phyloP scores from a whole-genome alignment of 2,888 invertebrate species.

The Ennomos quercinarius region DNA sequence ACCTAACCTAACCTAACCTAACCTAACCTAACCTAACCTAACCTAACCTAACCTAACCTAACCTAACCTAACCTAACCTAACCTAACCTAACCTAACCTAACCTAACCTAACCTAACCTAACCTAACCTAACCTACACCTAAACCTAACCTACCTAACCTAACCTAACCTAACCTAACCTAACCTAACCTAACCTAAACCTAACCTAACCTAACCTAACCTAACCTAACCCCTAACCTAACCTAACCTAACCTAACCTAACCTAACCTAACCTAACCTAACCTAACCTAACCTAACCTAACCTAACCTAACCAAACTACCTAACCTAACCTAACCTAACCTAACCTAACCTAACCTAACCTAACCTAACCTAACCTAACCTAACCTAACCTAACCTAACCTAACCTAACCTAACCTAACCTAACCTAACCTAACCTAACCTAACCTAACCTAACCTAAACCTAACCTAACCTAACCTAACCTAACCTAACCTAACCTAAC shows the following conservation, averaged over 20 bases:
- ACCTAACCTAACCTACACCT: constrained; percentile 26
- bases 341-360: constrained; percentile 37
- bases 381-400: too few species aligned
- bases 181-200: constrained; percentile 33
- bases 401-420: not conserved
- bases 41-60: constrained; percentile 25
- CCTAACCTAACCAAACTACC: constrained; percentile 16
- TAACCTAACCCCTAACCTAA: constrained; percentile 30
- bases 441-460: constrained; percentile 34
- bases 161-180: constrained; percentile 39
- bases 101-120: constrained; percentile 25
- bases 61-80: constrained; percentile 22
- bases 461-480: constrained; percentile 26
- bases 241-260: constrained; percentile 21
- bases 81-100: constrained; percentile 25
- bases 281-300: too few species aligned
- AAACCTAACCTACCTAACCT: constrained; percentile 32
- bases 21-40: constrained; percentile 29
- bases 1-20: constrained; percentile 24
- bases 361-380: constrained; percentile 32
- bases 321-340: constrained; percentile 33
- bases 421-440: constrained; percentile 32
- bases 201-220: constrained; percentile 31
- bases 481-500: constrained; percentile 37
- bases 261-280: too few species aligned